phyloP scores from a whole-genome alignment of 2,888 invertebrate genomes.

The Brenthis ino region DNA sequence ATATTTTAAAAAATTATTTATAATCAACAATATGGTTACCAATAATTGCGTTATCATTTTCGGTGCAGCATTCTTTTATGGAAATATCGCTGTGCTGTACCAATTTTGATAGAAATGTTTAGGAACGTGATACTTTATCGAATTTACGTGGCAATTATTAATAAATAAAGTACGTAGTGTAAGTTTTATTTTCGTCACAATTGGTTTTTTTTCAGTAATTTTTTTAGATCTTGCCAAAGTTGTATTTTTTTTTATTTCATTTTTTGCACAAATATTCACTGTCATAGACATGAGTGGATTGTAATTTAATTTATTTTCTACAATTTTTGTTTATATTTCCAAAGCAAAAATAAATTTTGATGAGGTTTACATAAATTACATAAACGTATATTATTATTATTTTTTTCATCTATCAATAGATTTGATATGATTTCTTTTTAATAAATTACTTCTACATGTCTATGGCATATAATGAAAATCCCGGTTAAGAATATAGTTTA shows the following conservation, averaged over 20 bases:
- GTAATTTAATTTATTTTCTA: background rate
- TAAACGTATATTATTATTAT: background rate
- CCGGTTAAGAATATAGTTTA: background rate
- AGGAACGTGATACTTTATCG: constrained; percentile 72
- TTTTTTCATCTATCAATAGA: background rate
- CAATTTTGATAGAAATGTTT: constrained; percentile 45
- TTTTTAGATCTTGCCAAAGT: constrained; percentile 64
- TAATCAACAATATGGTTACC: constrained; percentile 47
- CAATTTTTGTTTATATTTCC: background rate
- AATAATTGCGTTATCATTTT: constrained; percentile 43
- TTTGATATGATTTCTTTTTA: too few relatives aligned
- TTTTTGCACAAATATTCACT: constrained; percentile 11
- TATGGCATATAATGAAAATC: background rate
- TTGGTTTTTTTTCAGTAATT: constrained; percentile 41
- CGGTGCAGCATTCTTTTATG: constrained; percentile 32
- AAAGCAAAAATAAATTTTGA: background rate
- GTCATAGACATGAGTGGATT: background rate
- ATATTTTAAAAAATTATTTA: constrained; percentile 26
- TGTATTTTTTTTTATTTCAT: constrained; percentile 31
- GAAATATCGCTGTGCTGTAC: constrained; percentile 30
- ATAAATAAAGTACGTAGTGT: constrained; percentile 42
- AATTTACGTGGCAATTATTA: constrained; percentile 74
- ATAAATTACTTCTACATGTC: constrained; percentile 1
- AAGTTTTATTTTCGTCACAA: constrained; percentile 50
- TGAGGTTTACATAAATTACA: background rate